These are phyloP conservation scores for Drosophila bunnanda DNA, from an alignment of 2,888 invertebrate genomes.

Conservation along the genomic window DNA sequence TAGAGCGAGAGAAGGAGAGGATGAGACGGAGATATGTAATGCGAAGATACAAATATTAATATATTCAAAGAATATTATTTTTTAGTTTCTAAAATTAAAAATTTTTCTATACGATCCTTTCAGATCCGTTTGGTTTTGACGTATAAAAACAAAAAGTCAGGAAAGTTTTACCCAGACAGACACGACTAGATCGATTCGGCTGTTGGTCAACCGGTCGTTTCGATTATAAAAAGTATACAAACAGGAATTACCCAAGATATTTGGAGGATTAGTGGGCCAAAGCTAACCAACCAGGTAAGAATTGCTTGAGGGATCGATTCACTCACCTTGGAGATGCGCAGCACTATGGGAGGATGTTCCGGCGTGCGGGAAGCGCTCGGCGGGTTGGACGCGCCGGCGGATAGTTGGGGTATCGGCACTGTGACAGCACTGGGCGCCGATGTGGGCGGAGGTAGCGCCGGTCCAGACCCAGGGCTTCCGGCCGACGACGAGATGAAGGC, in stretches of 20 bases:
- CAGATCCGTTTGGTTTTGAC: too few species aligned
- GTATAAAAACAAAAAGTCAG: too few species aligned
- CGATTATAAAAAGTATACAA: too few species aligned
- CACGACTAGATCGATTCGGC: too few species aligned
- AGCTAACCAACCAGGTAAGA: neutral
- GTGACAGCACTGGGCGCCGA: conserved; percentile 58
- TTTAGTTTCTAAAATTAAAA: too few species aligned
- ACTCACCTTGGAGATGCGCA: conserved; percentile 92
- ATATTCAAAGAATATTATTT: too few species aligned
- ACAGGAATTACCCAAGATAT: too few species aligned
- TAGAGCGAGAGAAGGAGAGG: conserved; percentile 3
- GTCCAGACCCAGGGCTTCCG: conserved; percentile 38
- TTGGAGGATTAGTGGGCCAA: too few species aligned
- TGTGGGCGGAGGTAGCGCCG: conserved; percentile 62
- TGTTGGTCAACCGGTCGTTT: too few species aligned
- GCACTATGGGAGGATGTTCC: conserved; percentile 92
- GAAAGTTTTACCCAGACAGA: too few species aligned
- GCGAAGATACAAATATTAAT: neutral
- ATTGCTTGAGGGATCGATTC: neutral
- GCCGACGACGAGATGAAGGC: conserved; percentile 73
- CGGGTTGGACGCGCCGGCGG: conserved; percentile 43
- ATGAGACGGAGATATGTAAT: neutral
- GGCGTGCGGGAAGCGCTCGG: conserved; percentile 79
- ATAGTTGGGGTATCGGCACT: conserved; percentile 41
- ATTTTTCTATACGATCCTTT: too few species aligned